These are phyloP conservation scores for Athrips mouffetella DNA, from an alignment of 2,888 invertebrate genomes.

Conservation along the genomic window DNA sequence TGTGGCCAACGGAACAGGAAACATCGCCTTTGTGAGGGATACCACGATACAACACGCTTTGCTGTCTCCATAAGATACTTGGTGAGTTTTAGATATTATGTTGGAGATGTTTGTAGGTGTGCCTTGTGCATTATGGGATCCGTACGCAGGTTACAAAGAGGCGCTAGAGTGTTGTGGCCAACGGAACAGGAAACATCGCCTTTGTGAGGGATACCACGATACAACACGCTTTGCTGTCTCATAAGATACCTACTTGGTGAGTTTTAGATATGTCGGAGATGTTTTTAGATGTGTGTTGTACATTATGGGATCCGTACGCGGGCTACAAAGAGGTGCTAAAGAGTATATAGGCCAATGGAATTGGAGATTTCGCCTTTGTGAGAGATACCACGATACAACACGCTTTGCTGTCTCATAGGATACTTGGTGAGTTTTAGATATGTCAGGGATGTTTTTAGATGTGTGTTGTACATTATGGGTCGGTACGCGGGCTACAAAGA, in stretches of 20 bases:
- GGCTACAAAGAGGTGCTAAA: slow-evolving; percentile 95
- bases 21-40: slow-evolving; percentile 94
- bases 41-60: slow-evolving; percentile 86
- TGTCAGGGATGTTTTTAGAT: not conserved
- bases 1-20: slow-evolving; percentile 83
- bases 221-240: too few relatives aligned
- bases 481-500: slow-evolving; percentile 96
- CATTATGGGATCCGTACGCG: slow-evolving; percentile 91
- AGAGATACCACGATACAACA: slow-evolving; percentile 89
- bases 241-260: not conserved
- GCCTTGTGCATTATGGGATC: too few relatives aligned
- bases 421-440: not conserved
- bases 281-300: slow-evolving; percentile 74
- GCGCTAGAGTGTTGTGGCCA: too few relatives aligned
- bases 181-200: too few relatives aligned
- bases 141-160: too few relatives aligned
- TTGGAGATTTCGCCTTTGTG: slow-evolving; percentile 94
- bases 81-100: too few relatives aligned
- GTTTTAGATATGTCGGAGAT: not conserved
- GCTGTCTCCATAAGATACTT: too few relatives aligned
- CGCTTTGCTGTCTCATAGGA: slow-evolving; percentile 48
- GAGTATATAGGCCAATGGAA: slow-evolving; percentile 85
- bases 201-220: too few relatives aligned
- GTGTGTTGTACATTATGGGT: slow-evolving; percentile 86
- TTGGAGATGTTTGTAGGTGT: too few relatives aligned